Percentiles rank a stretch among this genome's conserved stretches.
Conservation (phyloP, 1,140 invertebrate genomes). For the Drosophila ercepeae region DNA sequence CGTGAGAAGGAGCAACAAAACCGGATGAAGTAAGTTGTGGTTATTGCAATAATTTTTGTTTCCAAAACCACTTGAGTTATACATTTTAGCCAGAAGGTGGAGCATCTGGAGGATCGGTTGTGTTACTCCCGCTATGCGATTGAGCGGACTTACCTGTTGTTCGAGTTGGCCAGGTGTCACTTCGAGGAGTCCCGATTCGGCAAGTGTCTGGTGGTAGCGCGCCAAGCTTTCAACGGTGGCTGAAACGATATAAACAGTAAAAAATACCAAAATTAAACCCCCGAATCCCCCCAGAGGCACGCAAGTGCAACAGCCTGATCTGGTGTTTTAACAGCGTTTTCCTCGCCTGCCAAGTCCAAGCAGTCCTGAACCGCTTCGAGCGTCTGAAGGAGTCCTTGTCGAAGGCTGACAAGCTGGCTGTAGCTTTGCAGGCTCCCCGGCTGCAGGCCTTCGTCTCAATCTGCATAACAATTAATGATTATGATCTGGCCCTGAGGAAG, state of each 20-base stretch:
- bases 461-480: conserved; percentile 45
- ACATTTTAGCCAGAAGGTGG: conserved; percentile 30
- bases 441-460: conserved; percentile 49
- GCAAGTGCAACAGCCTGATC: conserved; percentile 36
- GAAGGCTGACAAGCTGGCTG: conserved; percentile 39
- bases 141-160: conserved; percentile 48
- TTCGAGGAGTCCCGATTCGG: conserved; percentile 40
- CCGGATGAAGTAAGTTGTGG: conserved; percentile 24
- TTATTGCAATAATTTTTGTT: not conserved
- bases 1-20: conserved; percentile 11
- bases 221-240: conserved; percentile 35
- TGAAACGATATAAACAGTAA: too few species aligned
- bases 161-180: conserved; percentile 51
- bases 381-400: conserved; percentile 35
- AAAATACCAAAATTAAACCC: not conserved
- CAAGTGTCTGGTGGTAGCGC: conserved; percentile 35
- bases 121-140: conserved; percentile 48
- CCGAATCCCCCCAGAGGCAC: conserved; percentile 47
- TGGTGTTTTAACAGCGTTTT: conserved; percentile 60
- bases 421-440: conserved; percentile 7
- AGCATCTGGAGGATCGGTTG: conserved; percentile 42
- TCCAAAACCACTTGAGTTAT: too few species aligned
- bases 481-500: conserved; percentile 20
- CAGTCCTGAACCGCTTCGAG: conserved; percentile 39
- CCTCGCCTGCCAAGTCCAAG: conserved; percentile 57